Percentiles rank a stretch among this genome's conserved stretches.
These are phyloP conservation scores for Pelusios castaneus DNA, from an alignment of 2,113 vertebrate species.

Conservation along the genomic window DNA sequence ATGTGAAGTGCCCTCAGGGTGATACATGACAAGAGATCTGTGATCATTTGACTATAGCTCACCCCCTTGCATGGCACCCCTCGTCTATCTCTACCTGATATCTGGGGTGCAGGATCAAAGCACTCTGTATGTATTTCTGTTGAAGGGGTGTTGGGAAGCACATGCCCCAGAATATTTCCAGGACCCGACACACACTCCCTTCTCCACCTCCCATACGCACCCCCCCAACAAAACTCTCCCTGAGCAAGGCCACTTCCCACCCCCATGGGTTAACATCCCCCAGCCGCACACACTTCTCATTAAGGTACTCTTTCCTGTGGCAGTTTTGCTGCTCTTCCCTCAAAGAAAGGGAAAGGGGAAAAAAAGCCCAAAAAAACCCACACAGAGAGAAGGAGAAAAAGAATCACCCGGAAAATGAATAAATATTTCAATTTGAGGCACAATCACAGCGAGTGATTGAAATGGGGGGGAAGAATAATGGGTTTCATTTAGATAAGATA, in stretches of 20 bases:
- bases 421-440: slow-evolving; percentile 80
- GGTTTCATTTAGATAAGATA: slow-evolving; percentile 82
- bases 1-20: neutral
- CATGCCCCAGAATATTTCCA: neutral
- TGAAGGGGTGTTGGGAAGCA: neutral
- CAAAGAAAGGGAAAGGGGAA: neutral
- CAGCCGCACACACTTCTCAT: neutral
- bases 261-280: slow-evolving; percentile 26
- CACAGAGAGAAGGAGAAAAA: slow-evolving; percentile 23
- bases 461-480: slow-evolving; percentile 76
- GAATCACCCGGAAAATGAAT: slow-evolving; percentile 78
- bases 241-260: slow-evolving; percentile 25
- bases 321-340: slow-evolving; percentile 41
- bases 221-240: neutral
- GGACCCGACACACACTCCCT: neutral
- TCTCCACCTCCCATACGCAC: neutral
- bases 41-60: neutral
- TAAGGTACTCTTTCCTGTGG: slow-evolving; percentile 58
- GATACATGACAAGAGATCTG: fast-evolving
- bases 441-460: slow-evolving; percentile 75
- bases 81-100: neutral
- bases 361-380: neutral
- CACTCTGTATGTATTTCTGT: neutral
- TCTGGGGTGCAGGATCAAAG: neutral
- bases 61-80: fast-evolving